Base-by-base conservation (phyloP, 1,140 invertebrate genomes). In the Nasonia longicornis region DNA sequence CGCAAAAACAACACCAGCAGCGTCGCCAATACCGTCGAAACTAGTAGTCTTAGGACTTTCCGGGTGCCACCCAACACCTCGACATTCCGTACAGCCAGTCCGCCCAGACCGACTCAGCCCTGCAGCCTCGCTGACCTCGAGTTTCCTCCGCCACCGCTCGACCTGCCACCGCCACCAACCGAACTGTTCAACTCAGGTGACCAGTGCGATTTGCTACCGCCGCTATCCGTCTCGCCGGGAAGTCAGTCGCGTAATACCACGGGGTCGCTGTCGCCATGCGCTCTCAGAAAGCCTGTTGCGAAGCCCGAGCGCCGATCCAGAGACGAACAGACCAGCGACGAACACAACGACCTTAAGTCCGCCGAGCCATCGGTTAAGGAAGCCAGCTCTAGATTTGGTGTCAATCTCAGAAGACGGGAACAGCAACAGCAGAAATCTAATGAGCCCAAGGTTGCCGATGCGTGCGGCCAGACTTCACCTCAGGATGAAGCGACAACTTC, bases 71-170 rank as follows among this genome's bases (percentile, higher is more conserved):
- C 38, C 10, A 78, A 92, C 87, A 92, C 91, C 2, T 90, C 89
- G 83, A 87, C 90, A 84, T 92, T 94, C 85, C 83, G 93, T 83
- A 91, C 89, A 72, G 91, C 91, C 58, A 93, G 92, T 70, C 93
- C 93, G 3, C 93, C 93, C 73, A 89, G 94, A 16, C 90, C 91
- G 0, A 87, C 93, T 58, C 91, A 94, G 84, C 92, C 94, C 31
- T 35, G 31, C 20, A 93, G 92, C 14, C 88, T 95, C 63, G 95
- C 96, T 7, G 95, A 97, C 88, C 89, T 97, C 4, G 96, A 97
- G 86, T 97, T 97, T 90, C 95, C 95, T 3, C 96, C 96, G 8
- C 96, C 96, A 1, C 96, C 96, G 1, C 92, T 94, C 0, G 93
- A 96, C 87, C 88, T 96, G n/a, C 95, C 95, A 1, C 95, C 95